Base-by-base conservation (phyloP, 2,113 vertebrate genomes). In the Fregata magnificens region DNA sequence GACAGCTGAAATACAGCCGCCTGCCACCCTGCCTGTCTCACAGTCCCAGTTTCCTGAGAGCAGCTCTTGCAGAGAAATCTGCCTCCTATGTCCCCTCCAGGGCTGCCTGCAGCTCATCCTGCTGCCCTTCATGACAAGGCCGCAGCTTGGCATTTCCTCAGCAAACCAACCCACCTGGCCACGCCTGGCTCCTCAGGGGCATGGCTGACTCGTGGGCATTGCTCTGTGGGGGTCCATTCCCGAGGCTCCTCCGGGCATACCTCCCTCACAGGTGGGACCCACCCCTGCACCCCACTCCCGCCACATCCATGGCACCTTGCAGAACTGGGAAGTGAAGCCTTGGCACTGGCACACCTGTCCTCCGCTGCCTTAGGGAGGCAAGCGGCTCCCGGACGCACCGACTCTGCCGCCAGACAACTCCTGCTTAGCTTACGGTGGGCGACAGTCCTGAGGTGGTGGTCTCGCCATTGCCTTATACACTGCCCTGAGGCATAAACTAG, bases 381-480 rank as follows among this genome's bases (percentile, higher is more conserved):
- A 55, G 18, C 0, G 1, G 40, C 53, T 69, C 61, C 49, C 0
- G 0, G 47, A 12, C 2, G 1, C 9, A 4, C 16, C 0, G 13
- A 29, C 55, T 31, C 16, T 1, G 0, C 13, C 1, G 2, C 47
- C 20, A 14, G 29, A n/a, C 1, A 2, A 5, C 29, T 59, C 52
- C 45, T 34, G 28, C 62, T 53, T n/a, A 34, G 45, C 24, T 53
- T 34, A 25, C 10, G 38, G 52, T 4, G 0, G 52, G 42, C 5
- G 0, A 18, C 0, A 0, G 40, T 38, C 34, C 53, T 2, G 8
- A 34, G 62, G 18, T 6, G 16, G 28, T 29, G 29, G n/a, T 24
- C 32, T 82, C 9, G 2, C 29, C 34, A 15, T 21, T 17, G 13
- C 34, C 38, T 40, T 52, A 50, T 15, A 16, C 32, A 6, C 32